Base-by-base conservation (phyloP, 1,140 invertebrate genomes). In the Solenopsis invicta region DNA sequence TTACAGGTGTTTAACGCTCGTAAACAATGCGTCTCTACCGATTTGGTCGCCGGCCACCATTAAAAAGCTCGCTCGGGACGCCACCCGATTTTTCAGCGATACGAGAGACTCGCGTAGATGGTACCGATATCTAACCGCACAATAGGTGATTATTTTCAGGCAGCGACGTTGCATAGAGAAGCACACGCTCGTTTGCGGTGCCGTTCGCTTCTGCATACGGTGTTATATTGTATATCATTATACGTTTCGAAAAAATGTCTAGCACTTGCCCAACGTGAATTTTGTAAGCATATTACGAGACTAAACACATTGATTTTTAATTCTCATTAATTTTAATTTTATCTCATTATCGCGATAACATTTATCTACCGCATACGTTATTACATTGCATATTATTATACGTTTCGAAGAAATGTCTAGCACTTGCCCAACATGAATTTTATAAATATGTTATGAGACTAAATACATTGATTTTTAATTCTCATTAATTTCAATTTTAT, bases 71-170 rank as follows among this genome's bases (percentile, higher is more conserved):
- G 18, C 21, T 21, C 41, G 18, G 37, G n/a, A 81, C 34, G 48
- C 48, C 50, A 41, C 9, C 13, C 41, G 54, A 61, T 84, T 74
- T 84, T 82, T 71, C 48, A 54, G 21, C 54, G 66, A 84, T 56
- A 69, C 18, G 29, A 69, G n/a, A 45, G 29, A 62, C 54, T 62
- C 75, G 75, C 75, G n/a, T 24, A 37, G 72, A 87, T 85, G 45
- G 45, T 62, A 69, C 45, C 45, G 62, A 81, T 81, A 81, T 54
- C 37, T 72, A 84, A 41, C 75, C 12, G 66, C 45, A 88, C 89
- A 89, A 85, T 87, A 71, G 69, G 87, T 77, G 85, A 52, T 85
- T 88, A 72, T 81, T 87, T 75, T 76, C 86, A 87, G 45, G 21
- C 37, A 37, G 56, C 50, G 77, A 82, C 75, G 69, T 69, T 56